Conservation (phyloP, 2,113 vertebrate genomes). For the Xiphophorus hellerii region DNA sequence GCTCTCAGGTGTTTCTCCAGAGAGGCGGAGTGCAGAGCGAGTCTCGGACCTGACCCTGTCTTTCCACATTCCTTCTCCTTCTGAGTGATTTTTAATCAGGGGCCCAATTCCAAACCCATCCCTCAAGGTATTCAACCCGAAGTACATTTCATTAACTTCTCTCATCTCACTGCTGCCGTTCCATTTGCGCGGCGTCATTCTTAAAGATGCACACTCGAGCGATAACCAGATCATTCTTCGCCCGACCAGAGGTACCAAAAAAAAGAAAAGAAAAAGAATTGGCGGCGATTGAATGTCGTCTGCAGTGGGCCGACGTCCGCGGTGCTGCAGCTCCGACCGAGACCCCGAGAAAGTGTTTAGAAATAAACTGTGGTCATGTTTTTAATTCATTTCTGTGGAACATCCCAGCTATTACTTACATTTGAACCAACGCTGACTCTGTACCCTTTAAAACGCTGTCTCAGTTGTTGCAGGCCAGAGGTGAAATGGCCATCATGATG, state of each 20-base stretch:
- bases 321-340: neutral
- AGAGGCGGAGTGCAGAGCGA: slow-evolving; percentile 46
- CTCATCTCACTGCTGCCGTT: slow-evolving; percentile 66
- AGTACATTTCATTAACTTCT: slow-evolving; percentile 79
- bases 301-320: slow-evolving; percentile 40
- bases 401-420: too few species aligned
- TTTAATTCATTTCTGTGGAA: too few species aligned
- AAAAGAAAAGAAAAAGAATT: slow-evolving; percentile 15
- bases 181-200: slow-evolving; percentile 56
- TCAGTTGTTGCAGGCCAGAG: too few species aligned
- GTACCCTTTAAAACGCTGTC: too few species aligned
- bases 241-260: slow-evolving; percentile 33
- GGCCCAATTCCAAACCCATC: slow-evolving; percentile 75
- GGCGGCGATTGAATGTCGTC: slow-evolving; percentile 57
- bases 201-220: slow-evolving; percentile 71
- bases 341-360: neutral
- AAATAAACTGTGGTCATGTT: too few species aligned
- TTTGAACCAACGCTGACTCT: too few species aligned
- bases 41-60: slow-evolving; percentile 67
- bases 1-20: slow-evolving; percentile 28
- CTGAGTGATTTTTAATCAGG: slow-evolving; percentile 82
- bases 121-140: slow-evolving; percentile 79
- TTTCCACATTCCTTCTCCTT: slow-evolving; percentile 65
- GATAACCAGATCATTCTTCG: slow-evolving; percentile 73
- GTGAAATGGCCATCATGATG: neutral